phyloP scores from a whole-genome alignment of 2,797 vertebrate genomes.

The Octomys mimax region DNA sequence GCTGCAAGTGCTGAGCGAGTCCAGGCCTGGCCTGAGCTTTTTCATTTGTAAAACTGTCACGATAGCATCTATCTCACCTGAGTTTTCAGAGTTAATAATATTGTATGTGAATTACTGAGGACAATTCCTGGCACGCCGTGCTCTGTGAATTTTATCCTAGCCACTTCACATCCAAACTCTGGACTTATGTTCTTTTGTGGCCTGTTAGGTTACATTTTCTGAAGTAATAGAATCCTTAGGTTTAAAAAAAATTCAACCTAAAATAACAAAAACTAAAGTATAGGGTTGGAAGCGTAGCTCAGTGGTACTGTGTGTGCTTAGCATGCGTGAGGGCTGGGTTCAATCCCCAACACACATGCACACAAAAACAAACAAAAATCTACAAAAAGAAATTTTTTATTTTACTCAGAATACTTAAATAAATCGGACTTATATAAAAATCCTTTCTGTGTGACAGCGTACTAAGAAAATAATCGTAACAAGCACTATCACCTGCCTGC shows the following conservation, averaged over 20 bases:
- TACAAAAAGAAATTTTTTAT: neutral
- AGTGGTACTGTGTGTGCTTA: neutral
- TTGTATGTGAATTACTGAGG: neutral
- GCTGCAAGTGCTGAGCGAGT: neutral
- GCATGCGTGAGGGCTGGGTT: neutral
- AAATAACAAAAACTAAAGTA: constrained; percentile 16
- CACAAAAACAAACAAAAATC: neutral
- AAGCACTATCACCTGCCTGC: neutral
- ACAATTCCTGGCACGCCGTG: neutral
- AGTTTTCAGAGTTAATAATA: neutral
- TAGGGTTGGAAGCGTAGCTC: neutral
- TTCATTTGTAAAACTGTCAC: neutral
- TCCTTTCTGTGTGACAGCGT: neutral
- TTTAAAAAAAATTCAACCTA: neutral
- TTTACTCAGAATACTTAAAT: constrained; percentile 18
- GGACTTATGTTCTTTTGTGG: constrained; percentile 13
- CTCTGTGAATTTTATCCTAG: neutral
- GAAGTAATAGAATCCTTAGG: neutral
- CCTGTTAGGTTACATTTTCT: constrained; percentile 11
- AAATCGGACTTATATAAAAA: neutral
- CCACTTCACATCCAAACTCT: neutral
- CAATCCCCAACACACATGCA: neutral
- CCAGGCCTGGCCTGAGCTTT: neutral
- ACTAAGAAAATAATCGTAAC: constrained; percentile 28
- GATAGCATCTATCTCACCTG: neutral